Conservation (phyloP, 2,888 invertebrate genomes). For the Druceiella hillmani region DNA sequence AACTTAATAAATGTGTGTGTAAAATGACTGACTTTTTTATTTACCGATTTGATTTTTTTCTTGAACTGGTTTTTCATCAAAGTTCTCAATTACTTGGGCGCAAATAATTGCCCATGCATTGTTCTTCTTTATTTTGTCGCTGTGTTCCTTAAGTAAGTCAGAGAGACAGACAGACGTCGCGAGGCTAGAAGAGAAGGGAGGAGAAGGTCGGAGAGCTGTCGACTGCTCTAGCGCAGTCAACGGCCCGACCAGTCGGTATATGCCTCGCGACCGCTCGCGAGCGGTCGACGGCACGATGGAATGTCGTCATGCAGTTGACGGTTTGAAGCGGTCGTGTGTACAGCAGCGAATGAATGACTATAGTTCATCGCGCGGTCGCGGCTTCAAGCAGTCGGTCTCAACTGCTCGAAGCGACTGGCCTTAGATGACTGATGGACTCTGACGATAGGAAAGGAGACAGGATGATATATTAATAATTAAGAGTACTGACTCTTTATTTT, state of each 20-base stretch:
- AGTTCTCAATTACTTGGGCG: slow-evolving; percentile 23
- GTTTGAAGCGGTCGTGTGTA: slow-evolving; percentile 25
- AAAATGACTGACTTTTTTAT: slow-evolving; percentile 15
- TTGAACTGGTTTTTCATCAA: slow-evolving; percentile 21
- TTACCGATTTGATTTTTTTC: slow-evolving; percentile 21
- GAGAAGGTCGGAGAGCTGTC: slow-evolving; percentile 13
- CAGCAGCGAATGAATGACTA: slow-evolving; percentile 22
- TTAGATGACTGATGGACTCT: too few species aligned
- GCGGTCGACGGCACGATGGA: slow-evolving; percentile 21
- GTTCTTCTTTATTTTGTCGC: slow-evolving; percentile 24
- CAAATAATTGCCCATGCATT: slow-evolving; percentile 25
- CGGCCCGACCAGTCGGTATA: slow-evolving; percentile 21
- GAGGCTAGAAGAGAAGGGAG: slow-evolving; percentile 7
- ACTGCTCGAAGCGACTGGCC: slow-evolving; percentile 16
- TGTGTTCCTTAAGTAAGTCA: slow-evolving; percentile 19
- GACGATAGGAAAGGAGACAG: too few species aligned
- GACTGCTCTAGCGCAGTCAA: slow-evolving; percentile 5
- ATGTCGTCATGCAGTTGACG: slow-evolving; percentile 23
- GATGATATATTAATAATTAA: too few species aligned
- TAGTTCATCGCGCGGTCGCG: slow-evolving; percentile 18
- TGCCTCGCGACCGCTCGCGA: slow-evolving; percentile 16
- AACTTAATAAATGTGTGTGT: not conserved
- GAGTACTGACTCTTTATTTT: too few species aligned
- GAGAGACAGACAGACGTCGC: slow-evolving; percentile 1
- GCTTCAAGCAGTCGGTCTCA: slow-evolving; percentile 17